Evolutionary conservation across 2,888 invertebrate species (phyloP), one percentile per base, ranked within the genome.

Genomic region (Cosmopolites sordidus): DNA sequence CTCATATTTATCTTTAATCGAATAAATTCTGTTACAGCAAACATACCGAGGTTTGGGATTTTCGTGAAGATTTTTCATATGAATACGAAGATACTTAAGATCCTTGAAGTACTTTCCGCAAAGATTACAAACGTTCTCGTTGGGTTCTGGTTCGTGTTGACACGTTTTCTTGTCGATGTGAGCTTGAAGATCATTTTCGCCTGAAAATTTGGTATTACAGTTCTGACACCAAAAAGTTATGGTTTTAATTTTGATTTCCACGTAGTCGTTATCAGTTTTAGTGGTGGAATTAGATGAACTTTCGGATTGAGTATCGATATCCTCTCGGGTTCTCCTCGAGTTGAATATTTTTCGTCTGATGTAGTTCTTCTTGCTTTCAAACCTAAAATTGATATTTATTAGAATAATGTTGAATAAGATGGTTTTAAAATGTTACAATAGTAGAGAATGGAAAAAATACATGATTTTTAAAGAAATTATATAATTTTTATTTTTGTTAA

Each of bases 81-180:
- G 63, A 15, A 48, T 49, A 18, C 44, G 43, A 6, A 63, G 40
- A 16, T 56, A 51, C 27, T 56, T 60, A 3, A 44, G 43, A 11
- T 54, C 50, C 38, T 59, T 58, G 33, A 60, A 60, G 2, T 17
- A 29, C 39, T 58, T 60, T 9, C 44, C 38, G 51, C 64, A 65
- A 5, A 47, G 22, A 8, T 52, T 49, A 38, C 64, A 64, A 4
- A 47, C 48, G 16, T 47, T 22, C 4, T 22, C 30, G 5, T 22
- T 17, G 12, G 9, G 14, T 15, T 27, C 14, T 11, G 40, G 16
- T 12, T 11, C 64, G 64, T 14, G 60, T 44, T 43, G 57, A 18
- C 40, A 40, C 18, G 2, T 12, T 43, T 37, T 51, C n/a, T 9
- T 16, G 12, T 52, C 62, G 27, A 48, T 49, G 29, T 58, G 58